Base-by-base conservation (phyloP, 2,113 vertebrate species). In the Hepsetus odoe region DNA sequence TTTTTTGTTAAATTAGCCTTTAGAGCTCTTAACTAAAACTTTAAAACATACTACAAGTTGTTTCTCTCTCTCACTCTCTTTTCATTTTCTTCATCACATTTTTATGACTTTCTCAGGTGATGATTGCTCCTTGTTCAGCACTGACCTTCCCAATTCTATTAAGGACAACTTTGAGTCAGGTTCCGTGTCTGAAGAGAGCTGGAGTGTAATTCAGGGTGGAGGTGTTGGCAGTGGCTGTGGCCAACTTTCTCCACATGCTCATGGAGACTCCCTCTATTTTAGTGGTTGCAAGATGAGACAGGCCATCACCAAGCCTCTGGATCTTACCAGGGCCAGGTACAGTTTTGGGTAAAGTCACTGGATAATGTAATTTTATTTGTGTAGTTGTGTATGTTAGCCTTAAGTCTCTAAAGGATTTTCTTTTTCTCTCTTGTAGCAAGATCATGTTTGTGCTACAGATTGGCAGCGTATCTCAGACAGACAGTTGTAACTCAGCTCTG, bases 361-460 rank as follows among this genome's bases (percentile, higher is more conserved):
- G 30, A 28, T n/a, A n/a, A n/a, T n/a, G n/a, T n/a, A n/a, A n/a
- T n/a, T n/a, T n/a, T n/a, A n/a, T n/a, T n/a, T n/a, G n/a, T n/a
- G n/a, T n/a, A n/a, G n/a, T n/a, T n/a, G n/a, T n/a, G n/a, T n/a
- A n/a, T n/a, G n/a, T n/a, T n/a, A n/a, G n/a, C n/a, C n/a, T n/a
- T n/a, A n/a, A n/a, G n/a, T n/a, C n/a, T n/a, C n/a, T n/a, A n/a
- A n/a, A n/a, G n/a, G n/a, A n/a, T n/a, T n/a, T 0, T 55, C 26
- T 62, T 1, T 59, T 49, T 76, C 68, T 80, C 28, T 42, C 80
- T 86, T 86, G 35, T 92, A 99, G 98, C 91, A 99, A 99, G 94
- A 98, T 99, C 91, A 99, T 99, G 96, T 99, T 99, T 91, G 97
- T 99, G 90, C 93, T 99, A 90, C 98, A 99, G 94, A 98, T 99